A percentile compares a stretch with the other conserved stretches of the same genome.
Evolutionary conservation across 2,888 invertebrate genomes (phyloP).

Genomic region (Drosophila antonietae): DNA sequence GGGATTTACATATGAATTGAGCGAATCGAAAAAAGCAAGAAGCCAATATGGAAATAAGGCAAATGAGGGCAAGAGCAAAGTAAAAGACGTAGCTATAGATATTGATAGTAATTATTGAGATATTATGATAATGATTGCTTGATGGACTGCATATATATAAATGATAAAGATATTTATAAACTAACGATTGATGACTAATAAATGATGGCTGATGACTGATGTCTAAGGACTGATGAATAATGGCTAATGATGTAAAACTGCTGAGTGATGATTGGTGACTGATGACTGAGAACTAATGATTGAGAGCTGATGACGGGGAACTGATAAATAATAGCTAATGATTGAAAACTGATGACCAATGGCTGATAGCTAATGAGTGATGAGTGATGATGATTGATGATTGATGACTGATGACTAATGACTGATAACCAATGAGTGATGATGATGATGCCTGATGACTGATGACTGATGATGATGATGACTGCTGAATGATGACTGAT

Average conservation of each 20-base stretch:
- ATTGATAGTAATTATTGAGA: neutral
- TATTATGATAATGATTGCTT: neutral
- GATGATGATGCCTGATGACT: neutral
- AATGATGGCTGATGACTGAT: too few relatives aligned
- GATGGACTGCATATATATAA: neutral
- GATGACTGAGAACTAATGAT: too few relatives aligned
- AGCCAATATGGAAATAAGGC: neutral
- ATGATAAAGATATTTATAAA: too few relatives aligned
- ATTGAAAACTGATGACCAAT: too few relatives aligned
- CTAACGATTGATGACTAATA: neutral
- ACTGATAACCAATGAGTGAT: neutral
- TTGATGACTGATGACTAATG: neutral
- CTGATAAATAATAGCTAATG: too few relatives aligned
- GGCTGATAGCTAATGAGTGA: neutral
- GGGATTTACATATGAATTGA: slow-evolving; percentile 57
- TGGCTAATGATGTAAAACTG: too few relatives aligned
- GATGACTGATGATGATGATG: neutral
- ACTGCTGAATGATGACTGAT: neutral
- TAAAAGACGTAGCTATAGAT: neutral
- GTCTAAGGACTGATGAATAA: too few relatives aligned
- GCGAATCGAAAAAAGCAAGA: slow-evolving; percentile 1
- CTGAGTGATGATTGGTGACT: too few relatives aligned
- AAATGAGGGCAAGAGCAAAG: neutral
- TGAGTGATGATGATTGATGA: neutral
- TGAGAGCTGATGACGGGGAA: too few relatives aligned